Evolutionary conservation across 2,113 vertebrate genomes (phyloP), one percentile per base, ranked within the genome.

Genomic region (Pipa parva): DNA sequence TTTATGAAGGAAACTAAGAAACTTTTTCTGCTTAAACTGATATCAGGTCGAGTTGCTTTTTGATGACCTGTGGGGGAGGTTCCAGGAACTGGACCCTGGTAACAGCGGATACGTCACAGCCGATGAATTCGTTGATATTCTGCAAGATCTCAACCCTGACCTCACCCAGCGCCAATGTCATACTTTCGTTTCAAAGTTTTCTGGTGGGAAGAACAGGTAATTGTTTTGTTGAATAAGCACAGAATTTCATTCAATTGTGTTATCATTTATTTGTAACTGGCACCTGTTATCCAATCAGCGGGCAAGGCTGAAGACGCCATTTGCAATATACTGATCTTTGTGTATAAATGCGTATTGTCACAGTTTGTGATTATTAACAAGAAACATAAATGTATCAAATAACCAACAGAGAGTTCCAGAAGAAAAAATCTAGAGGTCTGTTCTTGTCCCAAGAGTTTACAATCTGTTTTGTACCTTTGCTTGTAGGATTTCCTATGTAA

Each of bases 101-200:
- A 42, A 51, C 28, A 63, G 70, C 1, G 73, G 73, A 46, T 59
- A 12, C 25, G 64, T 75, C 17, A 69, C 63, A 5, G 59, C 42
- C 26, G 73, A 75, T 15, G 73, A 75, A 33, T 75, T 75, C 54
- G 48, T 69, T 6, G 71, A 75, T 20, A 11, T 61, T n/a, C n/a
- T 75, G 1, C 66, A 51, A 50, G 73, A 75, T 11, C 37, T 75
- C 22, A 72, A 65, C n/a, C 70, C 49, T 4, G 71, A 54, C 24
- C 54, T 75, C 9, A 75, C 64, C 21, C 36, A 56, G 11, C 45
- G 59, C 42, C 46, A 72, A 11, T 63, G 70, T 31, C 54, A 75
- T 17, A 36, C 42, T 7, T 48, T 75, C 25, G 25, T 54, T 12
- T 39, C n/a, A 10, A 75, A 72, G 37, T 75, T 72, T 31, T 26